phyloP scores from a whole-genome alignment of 2,797 vertebrate genomes.

The Notamacropus eugenii region DNA sequence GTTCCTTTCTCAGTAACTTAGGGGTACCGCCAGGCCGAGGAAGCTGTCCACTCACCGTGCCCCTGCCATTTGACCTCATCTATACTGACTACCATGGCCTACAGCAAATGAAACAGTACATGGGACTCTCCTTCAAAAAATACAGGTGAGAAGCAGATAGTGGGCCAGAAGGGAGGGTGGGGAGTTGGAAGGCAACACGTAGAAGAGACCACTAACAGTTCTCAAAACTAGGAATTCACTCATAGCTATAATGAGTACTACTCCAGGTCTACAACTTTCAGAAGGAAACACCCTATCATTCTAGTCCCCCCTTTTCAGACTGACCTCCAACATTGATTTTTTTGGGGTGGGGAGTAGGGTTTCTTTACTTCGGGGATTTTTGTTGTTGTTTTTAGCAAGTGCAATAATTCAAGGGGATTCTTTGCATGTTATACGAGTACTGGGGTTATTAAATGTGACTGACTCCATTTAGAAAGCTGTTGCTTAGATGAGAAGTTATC shows the following conservation, averaged over 20 bases:
- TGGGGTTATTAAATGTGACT: neutral
- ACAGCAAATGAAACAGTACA: conserved; percentile 98
- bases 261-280: neutral
- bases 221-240: neutral
- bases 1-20: conserved; percentile 89
- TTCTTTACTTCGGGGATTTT: too few species aligned
- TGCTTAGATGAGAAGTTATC: neutral
- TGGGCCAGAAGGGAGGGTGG: neutral
- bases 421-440: neutral
- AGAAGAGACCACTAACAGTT: neutral
- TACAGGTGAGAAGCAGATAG: conserved; percentile 90
- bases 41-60: conserved; percentile 94
- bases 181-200: neutral
- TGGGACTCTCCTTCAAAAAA: conserved; percentile 97
- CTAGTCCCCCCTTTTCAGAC: neutral
- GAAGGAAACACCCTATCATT: neutral
- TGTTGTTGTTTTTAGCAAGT: neutral
- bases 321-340: neutral
- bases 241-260: neutral
- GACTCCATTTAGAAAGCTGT: neutral
- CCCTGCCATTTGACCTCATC: conserved; percentile 96
- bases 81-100: conserved; percentile 98
- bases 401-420: neutral
- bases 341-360: neutral
- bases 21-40: conserved; percentile 97